A percentile compares a stretch with the other conserved stretches of the same genome.
Evolutionary conservation across 2,888 invertebrate genomes (phyloP).

Genomic region (Girardia tigrina): DNA sequence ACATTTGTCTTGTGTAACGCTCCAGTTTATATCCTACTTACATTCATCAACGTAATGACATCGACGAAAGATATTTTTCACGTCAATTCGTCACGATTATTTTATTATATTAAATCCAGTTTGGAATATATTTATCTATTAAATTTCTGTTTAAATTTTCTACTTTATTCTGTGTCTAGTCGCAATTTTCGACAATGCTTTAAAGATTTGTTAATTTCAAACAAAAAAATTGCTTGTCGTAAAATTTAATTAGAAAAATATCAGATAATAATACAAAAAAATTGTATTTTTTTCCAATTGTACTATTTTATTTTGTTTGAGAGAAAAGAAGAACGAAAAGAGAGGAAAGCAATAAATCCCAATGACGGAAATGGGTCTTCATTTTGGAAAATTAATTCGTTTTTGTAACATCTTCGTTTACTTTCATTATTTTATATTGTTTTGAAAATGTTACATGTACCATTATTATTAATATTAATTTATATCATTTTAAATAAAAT

Average conservation of each 20-base stretch:
- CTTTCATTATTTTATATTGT: no score
- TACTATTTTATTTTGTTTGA: no score
- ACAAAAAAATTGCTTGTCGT: not conserved
- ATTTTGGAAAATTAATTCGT: no score
- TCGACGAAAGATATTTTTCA: not conserved
- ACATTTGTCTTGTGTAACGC: slow-evolving; percentile 19
- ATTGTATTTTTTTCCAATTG: no score
- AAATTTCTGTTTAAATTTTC: slow-evolving; percentile 28
- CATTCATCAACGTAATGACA: not conserved
- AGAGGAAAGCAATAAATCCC: not conserved
- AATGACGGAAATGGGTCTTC: not conserved
- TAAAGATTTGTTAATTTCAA: not conserved
- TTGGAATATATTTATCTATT: slow-evolving; percentile 27
- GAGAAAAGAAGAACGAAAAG: no score
- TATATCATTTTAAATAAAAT: no score
- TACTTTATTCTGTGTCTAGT: slow-evolving; percentile 25
- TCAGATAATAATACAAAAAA: not conserved
- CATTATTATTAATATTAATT: no score
- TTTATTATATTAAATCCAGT: not conserved
- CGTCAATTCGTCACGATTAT: not conserved
- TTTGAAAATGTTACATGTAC: no score
- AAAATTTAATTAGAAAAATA: not conserved
- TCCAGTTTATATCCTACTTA: slow-evolving; percentile 8
- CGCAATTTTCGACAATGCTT: slow-evolving; percentile 24
- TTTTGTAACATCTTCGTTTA: no score